These are phyloP conservation scores for Triplophysa tibetana DNA, from an alignment of 2,113 vertebrate species.

Conservation along the genomic window DNA sequence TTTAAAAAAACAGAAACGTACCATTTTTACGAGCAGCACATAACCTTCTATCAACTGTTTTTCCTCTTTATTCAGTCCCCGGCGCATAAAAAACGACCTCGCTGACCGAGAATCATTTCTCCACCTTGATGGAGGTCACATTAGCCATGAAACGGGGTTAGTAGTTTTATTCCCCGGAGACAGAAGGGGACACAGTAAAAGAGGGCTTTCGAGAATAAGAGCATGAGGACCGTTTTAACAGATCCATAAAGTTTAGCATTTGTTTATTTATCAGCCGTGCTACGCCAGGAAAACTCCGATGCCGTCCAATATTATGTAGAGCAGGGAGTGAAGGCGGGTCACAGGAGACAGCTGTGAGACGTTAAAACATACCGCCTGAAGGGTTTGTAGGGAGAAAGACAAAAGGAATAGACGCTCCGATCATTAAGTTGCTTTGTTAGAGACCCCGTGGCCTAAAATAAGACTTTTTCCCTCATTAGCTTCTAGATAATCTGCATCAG, in stretches of 20 bases:
- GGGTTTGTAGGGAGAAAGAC: not conserved
- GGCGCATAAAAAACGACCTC: slow-evolving; percentile 9
- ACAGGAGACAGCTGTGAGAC: slow-evolving; percentile 12
- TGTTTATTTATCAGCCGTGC: slow-evolving; percentile 52
- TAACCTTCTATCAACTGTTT: slow-evolving; percentile 1
- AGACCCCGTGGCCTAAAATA: slow-evolving; percentile 8
- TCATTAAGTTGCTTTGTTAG: slow-evolving; percentile 16
- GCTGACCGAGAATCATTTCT: slow-evolving; percentile 26
- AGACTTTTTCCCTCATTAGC: slow-evolving; percentile 48
- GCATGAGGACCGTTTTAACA: slow-evolving; percentile 39
- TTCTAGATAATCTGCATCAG: slow-evolving; percentile 39
- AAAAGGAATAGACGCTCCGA: not conserved
- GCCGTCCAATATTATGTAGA: slow-evolving; percentile 40
- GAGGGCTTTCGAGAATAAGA: not conserved
- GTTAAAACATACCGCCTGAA: not conserved
- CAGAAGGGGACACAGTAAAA: not conserved
- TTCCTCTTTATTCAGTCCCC: slow-evolving; percentile 23
- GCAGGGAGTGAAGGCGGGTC: slow-evolving; percentile 13
- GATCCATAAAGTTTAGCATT: slow-evolving; percentile 46
- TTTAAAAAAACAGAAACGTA: not conserved
- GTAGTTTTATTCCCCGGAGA: not conserved
- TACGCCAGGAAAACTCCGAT: slow-evolving; percentile 49
- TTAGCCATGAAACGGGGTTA: slow-evolving; percentile 25
- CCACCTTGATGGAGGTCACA: slow-evolving; percentile 26
- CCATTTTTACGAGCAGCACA: slow-evolving; percentile 14